These are phyloP conservation scores for Neopipo cinnamomea DNA, from an alignment of 2,113 vertebrate genomes.

Conservation along the genomic window DNA sequence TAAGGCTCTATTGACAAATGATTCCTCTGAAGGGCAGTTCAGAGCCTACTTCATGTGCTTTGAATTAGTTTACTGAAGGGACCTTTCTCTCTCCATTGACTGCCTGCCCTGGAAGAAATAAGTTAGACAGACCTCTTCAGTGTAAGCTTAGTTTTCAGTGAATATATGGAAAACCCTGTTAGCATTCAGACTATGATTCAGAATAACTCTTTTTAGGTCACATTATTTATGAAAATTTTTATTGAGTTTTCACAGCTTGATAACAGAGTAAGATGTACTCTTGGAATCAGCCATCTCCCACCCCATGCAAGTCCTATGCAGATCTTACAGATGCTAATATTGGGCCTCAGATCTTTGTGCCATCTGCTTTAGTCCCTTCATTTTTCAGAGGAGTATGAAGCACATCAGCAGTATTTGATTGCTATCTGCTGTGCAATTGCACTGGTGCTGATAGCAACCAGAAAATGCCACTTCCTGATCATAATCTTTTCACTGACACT, in stretches of 20 bases:
- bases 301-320: neutral
- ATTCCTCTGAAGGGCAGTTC: constrained; percentile 1
- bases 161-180: neutral
- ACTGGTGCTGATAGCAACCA: neutral
- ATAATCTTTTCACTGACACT: neutral
- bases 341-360: neutral
- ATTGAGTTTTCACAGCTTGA: neutral
- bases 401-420: neutral
- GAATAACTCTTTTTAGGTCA: neutral
- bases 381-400: neutral
- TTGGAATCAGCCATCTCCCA: neutral
- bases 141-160: neutral
- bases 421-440: neutral
- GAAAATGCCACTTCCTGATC: neutral
- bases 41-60: neutral
- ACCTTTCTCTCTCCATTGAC: neutral
- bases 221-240: neutral
- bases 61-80: neutral
- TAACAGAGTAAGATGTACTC: neutral
- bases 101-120: neutral
- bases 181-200: neutral
- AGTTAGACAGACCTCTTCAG: neutral
- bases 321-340: neutral
- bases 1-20: neutral
- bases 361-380: neutral